These are phyloP conservation scores for Rhabdornis inornatus DNA, from an alignment of 2,113 vertebrate genomes.

Conservation along the genomic window DNA sequence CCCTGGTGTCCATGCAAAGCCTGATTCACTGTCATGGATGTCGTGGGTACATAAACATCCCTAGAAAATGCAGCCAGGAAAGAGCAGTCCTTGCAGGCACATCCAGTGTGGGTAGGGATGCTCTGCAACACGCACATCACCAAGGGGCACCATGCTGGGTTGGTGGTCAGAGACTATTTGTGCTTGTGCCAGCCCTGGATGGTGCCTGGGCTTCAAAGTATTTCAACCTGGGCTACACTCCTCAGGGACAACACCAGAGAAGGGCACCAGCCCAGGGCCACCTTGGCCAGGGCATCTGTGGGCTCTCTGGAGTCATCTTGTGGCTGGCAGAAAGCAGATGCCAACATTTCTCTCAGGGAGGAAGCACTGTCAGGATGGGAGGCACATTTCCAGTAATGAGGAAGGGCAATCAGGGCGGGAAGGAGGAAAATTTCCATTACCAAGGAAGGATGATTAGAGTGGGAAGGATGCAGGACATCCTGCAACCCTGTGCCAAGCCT, in stretches of 20 bases:
- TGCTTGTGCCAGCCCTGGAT: background rate
- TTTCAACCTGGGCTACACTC: background rate
- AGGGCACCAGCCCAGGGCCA: background rate
- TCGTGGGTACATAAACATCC: accelerated
- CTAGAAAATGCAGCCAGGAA: background rate
- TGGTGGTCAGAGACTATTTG: background rate
- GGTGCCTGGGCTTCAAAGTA: background rate
- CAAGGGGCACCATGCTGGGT: background rate
- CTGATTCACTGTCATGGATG: background rate
- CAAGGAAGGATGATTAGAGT: background rate
- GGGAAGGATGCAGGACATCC: background rate
- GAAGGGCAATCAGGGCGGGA: background rate
- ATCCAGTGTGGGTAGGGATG: background rate
- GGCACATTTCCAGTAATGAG: background rate
- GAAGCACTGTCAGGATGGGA: background rate
- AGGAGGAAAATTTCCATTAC: background rate
- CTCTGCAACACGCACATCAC: background rate
- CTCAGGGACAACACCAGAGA: background rate
- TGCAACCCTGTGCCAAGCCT: background rate
- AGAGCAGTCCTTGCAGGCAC: background rate
- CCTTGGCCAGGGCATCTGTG: background rate
- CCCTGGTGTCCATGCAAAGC: background rate
- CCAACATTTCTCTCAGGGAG: background rate
- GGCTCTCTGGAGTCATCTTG: background rate
- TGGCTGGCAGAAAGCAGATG: background rate